These are phyloP conservation scores for Halotydeus destructor DNA, from an alignment of 1,140 invertebrate genomes.

Conservation along the genomic window DNA sequence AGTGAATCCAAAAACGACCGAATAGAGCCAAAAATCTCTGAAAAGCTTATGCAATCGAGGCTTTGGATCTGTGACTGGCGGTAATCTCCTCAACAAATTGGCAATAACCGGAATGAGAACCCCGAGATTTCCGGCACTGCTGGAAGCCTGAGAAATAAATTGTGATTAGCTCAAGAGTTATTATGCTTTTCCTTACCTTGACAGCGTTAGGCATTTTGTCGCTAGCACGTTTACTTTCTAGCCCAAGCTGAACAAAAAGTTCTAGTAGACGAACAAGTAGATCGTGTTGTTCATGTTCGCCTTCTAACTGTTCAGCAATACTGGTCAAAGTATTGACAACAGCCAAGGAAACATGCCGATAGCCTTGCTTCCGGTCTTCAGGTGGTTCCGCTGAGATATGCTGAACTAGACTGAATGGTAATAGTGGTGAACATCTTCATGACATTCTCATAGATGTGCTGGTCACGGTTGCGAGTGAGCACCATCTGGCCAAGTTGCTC, in stretches of 20 bases:
- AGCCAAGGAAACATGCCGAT: slow-evolving; percentile 74
- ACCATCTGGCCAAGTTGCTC: slow-evolving; percentile 94
- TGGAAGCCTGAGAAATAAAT: slow-evolving; percentile 41
- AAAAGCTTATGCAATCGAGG: slow-evolving; percentile 89
- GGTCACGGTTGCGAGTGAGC: slow-evolving; percentile 57
- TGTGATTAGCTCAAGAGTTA: slow-evolving; percentile 2
- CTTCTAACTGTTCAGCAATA: slow-evolving; percentile 77
- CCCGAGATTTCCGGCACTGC: slow-evolving; percentile 84
- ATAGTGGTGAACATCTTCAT: slow-evolving; percentile 95
- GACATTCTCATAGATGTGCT: slow-evolving; percentile 68
- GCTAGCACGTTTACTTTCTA: slow-evolving; percentile 80
- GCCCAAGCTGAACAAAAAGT: slow-evolving; percentile 86
- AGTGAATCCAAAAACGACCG: slow-evolving; percentile 96
- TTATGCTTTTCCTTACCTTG: slow-evolving; percentile 33
- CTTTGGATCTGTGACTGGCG: slow-evolving; percentile 66
- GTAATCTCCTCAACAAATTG: slow-evolving; percentile 42
- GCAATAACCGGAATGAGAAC: slow-evolving; percentile 92
- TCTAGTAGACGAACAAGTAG: slow-evolving; percentile 69
- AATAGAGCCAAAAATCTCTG: slow-evolving; percentile 97
- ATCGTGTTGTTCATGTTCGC: slow-evolving; percentile 63
- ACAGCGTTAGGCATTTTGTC: slow-evolving; percentile 51
- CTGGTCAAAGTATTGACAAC: slow-evolving; percentile 85
- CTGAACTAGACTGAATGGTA: slow-evolving; percentile 72
- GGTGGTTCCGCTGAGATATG: slow-evolving; percentile 66
- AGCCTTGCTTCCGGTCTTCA: slow-evolving; percentile 29